Conservation (phyloP, 2,888 invertebrate genomes). For the Meghimatium bilineatum region DNA sequence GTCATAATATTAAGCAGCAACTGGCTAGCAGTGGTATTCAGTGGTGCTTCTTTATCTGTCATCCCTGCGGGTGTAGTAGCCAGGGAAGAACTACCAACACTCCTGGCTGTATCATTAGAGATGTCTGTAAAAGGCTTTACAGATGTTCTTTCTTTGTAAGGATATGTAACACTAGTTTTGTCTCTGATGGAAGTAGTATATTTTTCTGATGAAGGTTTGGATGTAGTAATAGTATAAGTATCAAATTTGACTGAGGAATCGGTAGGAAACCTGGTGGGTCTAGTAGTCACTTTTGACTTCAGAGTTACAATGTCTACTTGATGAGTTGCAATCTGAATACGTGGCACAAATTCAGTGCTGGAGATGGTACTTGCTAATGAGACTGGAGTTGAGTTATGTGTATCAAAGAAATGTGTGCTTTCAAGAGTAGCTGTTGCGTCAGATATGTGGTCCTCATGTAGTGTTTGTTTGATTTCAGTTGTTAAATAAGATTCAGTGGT, state of each 20-base stretch:
- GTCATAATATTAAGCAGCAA: not conserved
- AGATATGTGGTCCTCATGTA: not conserved
- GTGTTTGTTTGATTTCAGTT: not conserved
- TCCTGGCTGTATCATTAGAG: not conserved
- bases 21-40: not conserved
- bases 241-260: not conserved
- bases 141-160: not conserved
- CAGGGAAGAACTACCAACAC: not conserved
- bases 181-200: not conserved
- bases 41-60: not conserved
- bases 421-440: not conserved
- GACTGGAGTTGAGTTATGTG: not conserved
- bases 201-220: not conserved
- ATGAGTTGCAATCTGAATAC: slow-evolving; percentile 15
- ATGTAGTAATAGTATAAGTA: not conserved
- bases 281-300: not conserved
- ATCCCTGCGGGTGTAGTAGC: not conserved
- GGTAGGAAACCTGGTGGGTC: not conserved
- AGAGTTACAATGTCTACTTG: not conserved
- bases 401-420: not conserved
- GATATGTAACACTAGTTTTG: not conserved
- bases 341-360: not conserved
- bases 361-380: not conserved
- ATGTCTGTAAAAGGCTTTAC: too few relatives aligned
- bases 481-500: not conserved